A percentile compares a stretch with the other conserved stretches of the same genome.
phyloP scores from a whole-genome alignment of 2,888 invertebrate genomes.

The Cantharis nigra region DNA sequence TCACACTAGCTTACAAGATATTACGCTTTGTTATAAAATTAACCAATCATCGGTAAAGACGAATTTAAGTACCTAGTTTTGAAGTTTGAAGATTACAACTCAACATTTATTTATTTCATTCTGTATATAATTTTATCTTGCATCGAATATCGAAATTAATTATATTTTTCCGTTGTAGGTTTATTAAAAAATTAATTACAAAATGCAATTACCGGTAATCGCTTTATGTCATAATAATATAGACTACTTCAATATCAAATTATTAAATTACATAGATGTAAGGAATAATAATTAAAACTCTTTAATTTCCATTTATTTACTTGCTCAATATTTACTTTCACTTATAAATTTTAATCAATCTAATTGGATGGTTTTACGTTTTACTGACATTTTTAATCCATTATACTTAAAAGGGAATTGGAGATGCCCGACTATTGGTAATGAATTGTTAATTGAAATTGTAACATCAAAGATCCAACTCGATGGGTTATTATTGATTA shows the following conservation, averaged over 20 bases:
- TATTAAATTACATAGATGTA: neutral
- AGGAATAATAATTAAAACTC: neutral
- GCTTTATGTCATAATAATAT: neutral
- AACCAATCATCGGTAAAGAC: too few species aligned
- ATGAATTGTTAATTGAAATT: neutral
- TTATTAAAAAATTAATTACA: neutral
- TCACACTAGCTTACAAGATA: too few species aligned
- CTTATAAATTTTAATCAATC: neutral
- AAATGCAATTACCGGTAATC: neutral
- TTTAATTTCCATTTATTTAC: neutral
- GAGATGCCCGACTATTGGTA: neutral
- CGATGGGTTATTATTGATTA: neutral
- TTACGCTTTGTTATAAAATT: too few species aligned
- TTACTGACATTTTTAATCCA: neutral
- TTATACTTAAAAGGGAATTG: neutral
- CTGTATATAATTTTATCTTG: neutral
- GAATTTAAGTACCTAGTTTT: too few species aligned
- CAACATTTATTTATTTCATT: too few species aligned
- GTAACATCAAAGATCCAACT: neutral
- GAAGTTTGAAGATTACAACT: too few species aligned
- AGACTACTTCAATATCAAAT: neutral
- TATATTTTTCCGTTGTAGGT: neutral
- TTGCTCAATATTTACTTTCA: neutral
- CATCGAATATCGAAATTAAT: neutral
- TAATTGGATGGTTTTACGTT: neutral